A percentile compares a stretch with the other conserved stretches of the same genome.
phyloP scores from a whole-genome alignment of 2,888 invertebrate species.

The Pyrrhia umbra region DNA sequence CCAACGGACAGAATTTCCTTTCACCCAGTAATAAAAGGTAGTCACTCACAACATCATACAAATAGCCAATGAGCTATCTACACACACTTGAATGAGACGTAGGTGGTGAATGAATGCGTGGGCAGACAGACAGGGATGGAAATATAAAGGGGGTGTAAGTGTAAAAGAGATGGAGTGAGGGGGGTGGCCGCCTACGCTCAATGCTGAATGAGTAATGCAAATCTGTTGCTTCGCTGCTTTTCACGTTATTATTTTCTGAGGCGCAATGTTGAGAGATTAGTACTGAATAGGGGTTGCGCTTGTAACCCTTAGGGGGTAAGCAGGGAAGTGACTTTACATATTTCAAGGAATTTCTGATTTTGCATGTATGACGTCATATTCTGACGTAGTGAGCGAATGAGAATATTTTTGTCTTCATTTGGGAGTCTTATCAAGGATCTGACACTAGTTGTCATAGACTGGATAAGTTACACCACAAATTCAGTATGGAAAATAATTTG shows the following conservation, averaged over 20 bases:
- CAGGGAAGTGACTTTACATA: background rate
- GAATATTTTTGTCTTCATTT: background rate
- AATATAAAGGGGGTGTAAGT: conserved; percentile 22
- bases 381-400: background rate
- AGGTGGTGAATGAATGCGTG: conserved; percentile 81
- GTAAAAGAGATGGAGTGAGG: conserved; percentile 42
- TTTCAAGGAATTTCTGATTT: background rate
- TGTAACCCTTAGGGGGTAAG: background rate
- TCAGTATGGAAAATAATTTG: too few relatives aligned
- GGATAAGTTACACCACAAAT: too few relatives aligned
- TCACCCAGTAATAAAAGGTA: conserved; percentile 16
- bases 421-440: background rate
- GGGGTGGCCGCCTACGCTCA: conserved; percentile 67
- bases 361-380: background rate
- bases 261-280: conserved; percentile 48
- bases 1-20: conserved; percentile 16
- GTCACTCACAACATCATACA: conserved; percentile 41
- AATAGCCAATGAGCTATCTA: conserved; percentile 62
- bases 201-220: conserved; percentile 80
- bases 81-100: conserved; percentile 79
- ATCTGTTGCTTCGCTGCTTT: conserved; percentile 59
- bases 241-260: conserved; percentile 57
- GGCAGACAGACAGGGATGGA: conserved; percentile 69
- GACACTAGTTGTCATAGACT: background rate
- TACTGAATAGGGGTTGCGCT: conserved; percentile 12